Evolutionary conservation across 2,797 vertebrate species (phyloP).

Genomic region (Otus scops): DNA sequence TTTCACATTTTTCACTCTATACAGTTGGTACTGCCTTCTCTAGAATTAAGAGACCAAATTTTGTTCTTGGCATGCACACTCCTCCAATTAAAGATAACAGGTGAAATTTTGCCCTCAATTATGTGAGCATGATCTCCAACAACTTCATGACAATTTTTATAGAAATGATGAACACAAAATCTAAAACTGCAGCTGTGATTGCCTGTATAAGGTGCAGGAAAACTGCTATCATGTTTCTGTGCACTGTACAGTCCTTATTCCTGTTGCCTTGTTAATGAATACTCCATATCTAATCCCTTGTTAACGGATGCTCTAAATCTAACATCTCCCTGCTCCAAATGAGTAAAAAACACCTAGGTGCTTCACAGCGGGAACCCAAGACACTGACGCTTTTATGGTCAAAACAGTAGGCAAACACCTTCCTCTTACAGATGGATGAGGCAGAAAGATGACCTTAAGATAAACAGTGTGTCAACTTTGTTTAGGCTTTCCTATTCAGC

Average conservation of each 20-base stretch:
- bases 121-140: not conserved
- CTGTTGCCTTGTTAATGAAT: not conserved
- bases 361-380: not conserved
- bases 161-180: not conserved
- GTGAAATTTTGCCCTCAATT: not conserved
- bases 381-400: not conserved
- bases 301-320: not conserved
- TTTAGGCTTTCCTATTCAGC: not conserved
- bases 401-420: not conserved
- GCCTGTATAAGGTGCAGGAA: not conserved
- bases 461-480: rapidly evolving
- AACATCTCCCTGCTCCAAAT: not conserved
- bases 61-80: not conserved
- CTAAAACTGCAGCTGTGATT: not conserved
- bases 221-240: not conserved
- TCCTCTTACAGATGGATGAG: not conserved
- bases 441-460: not conserved
- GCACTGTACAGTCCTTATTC: not conserved
- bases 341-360: not conserved
- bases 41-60: not conserved
- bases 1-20: not conserved
- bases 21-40: not conserved
- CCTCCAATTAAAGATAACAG: not conserved
- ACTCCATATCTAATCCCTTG: not conserved
- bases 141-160: not conserved